Evolutionary conservation across 2,888 invertebrate species (phyloP), one percentile per base, ranked within the genome.

Genomic region (Cyrtodaria siliqua): DNA sequence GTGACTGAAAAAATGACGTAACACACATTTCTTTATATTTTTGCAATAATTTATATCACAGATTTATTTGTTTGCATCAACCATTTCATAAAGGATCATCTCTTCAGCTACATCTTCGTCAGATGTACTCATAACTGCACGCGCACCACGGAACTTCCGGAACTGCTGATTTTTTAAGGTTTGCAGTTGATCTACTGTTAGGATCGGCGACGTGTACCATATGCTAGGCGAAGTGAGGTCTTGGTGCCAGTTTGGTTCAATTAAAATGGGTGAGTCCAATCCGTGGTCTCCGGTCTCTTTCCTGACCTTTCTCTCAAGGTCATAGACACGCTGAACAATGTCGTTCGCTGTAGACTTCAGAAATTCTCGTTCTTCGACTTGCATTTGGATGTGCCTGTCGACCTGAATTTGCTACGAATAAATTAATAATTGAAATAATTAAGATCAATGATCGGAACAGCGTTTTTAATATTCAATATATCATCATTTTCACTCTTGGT

Each of bases 261-360:
- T 26, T 2, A 70, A 49, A 6, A 52, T 18, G 4, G 42, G 42
- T 6, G 76, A 69, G 4, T 47, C 33, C 26, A 47, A 64, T 2
- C 70, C 64, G 8, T 80, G 66, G 42, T 73, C 72, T 0, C 75
- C 73, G 18, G 56, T 69, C 29, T 70, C 69, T 38, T 80, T 72
- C 38, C 72, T 55, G 18, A 73, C 80, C 52, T 68, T 67, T 29
- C 62, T 59, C 59, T 80, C 80, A 20, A 80, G 62, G 42, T 69
- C 59, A 29, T 64, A 62, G 2, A 80, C 72, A 40, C 64, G 64
- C 49, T 69, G 64, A 8, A 60, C 42, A 23, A 80, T 72, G 44
- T 69, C 66, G 40, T 60, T 52, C 1, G 80, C 73, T 12, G 73
- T 73, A 12, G 62, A 23, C 9, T 56, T 42, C 18, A 80, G 59